Percentiles rank a stretch among this genome's conserved stretches.
These are phyloP conservation scores for Pangasianodon hypophthalmus DNA, from an alignment of 2,113 vertebrate species.

Conservation along the genomic window DNA sequence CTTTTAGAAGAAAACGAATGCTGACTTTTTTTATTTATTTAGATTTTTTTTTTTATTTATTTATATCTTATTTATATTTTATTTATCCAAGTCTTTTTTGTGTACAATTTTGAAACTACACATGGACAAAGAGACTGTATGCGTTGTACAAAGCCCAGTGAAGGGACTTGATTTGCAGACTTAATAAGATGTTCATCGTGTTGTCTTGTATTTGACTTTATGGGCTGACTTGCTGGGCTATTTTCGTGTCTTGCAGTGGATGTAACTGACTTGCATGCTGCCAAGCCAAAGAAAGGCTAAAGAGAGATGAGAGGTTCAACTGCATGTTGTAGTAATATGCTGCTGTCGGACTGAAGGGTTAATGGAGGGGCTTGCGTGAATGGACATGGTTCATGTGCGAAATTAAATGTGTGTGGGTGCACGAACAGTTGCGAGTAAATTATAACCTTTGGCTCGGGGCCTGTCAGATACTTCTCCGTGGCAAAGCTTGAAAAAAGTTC, in stretches of 20 bases:
- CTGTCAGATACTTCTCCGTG: constrained; percentile 16
- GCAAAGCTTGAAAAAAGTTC: constrained; percentile 6
- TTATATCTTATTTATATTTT: not conserved
- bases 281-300: constrained; percentile 24
- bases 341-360: constrained; percentile 43
- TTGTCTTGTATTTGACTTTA: not conserved
- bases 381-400: constrained; percentile 13
- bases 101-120: too few species aligned
- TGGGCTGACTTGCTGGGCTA: not conserved
- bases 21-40: too few species aligned
- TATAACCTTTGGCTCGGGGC: constrained; percentile 41
- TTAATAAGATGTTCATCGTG: not conserved
- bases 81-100: too few species aligned
- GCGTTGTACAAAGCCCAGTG: not conserved
- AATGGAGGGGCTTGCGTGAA: constrained; percentile 21
- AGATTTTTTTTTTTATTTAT: not conserved
- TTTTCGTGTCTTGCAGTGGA: not conserved
- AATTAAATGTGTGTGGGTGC: constrained; percentile 16
- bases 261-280: not conserved
- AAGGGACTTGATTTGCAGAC: not conserved
- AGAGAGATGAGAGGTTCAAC: constrained; percentile 16
- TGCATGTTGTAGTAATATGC: constrained; percentile 38
- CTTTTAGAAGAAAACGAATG: not conserved
- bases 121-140: not conserved
- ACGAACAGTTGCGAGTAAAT: constrained; percentile 35